Percentiles rank a stretch among this genome's conserved stretches.
These are phyloP conservation scores for Cephus nigrinus DNA, from an alignment of 2,888 invertebrate species.

Conservation along the genomic window DNA sequence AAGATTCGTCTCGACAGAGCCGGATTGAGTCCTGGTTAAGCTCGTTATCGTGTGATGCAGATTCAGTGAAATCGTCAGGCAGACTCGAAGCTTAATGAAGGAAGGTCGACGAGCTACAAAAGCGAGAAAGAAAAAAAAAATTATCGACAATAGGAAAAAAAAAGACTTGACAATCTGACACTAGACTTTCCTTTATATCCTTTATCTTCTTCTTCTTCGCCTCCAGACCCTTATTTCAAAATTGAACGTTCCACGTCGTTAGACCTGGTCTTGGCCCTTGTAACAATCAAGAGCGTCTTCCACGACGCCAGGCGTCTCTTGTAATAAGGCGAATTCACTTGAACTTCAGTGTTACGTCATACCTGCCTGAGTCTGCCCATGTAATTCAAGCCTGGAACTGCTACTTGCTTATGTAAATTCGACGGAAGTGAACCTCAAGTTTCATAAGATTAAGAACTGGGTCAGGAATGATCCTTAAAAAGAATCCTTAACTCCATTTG, in stretches of 20 bases:
- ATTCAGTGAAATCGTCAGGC: neutral
- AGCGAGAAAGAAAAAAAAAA: neutral
- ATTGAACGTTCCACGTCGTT: neutral
- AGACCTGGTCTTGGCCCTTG: neutral
- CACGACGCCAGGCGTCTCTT: neutral
- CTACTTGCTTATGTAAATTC: neutral
- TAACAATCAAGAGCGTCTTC: neutral
- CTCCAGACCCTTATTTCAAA: neutral
- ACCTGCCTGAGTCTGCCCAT: neutral
- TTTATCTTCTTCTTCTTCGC: slow-evolving; percentile 1
- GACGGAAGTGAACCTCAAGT: neutral
- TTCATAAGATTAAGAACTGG: neutral
- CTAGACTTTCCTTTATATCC: slow-evolving; percentile 5
- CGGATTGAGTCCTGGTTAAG: slow-evolving; percentile 12
- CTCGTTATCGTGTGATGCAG: neutral
- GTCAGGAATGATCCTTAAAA: neutral
- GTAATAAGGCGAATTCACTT: neutral
- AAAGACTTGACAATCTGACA: neutral
- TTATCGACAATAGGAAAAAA: neutral
- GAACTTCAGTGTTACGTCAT: neutral
- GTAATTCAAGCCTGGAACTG: neutral
- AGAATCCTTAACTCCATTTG: neutral
- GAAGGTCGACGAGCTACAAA: neutral
- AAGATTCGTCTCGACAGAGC: slow-evolving; percentile 11
- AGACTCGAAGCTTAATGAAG: neutral